Conservation (phyloP, 2,113 vertebrate genomes). For the Atherinomorus stipes region DNA sequence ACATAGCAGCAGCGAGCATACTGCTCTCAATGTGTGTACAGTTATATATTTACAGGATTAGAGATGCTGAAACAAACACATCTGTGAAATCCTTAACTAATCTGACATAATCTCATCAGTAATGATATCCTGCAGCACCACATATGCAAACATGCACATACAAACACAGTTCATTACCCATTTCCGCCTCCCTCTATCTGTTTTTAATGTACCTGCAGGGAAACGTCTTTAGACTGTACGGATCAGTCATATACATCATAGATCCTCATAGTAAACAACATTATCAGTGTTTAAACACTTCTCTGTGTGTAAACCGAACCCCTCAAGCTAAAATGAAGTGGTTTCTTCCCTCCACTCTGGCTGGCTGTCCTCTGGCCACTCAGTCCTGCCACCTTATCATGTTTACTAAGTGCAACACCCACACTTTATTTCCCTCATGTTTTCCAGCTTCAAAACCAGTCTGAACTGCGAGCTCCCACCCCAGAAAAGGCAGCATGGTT, state of each 20-base stretch:
- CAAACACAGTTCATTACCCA: background rate
- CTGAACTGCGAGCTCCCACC: slow-evolving; percentile 93
- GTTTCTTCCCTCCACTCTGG: slow-evolving; percentile 1
- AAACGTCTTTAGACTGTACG: slow-evolving; percentile 36
- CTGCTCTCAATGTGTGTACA: slow-evolving; percentile 5
- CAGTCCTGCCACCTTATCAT: slow-evolving; percentile 7
- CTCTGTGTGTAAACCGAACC: background rate
- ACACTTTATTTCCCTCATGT: background rate
- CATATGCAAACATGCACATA: slow-evolving; percentile 15
- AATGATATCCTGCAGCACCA: slow-evolving; percentile 69
- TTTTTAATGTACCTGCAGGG: slow-evolving; percentile 27
- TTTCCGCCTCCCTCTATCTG: slow-evolving; percentile 29
- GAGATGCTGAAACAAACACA: slow-evolving; percentile 67
- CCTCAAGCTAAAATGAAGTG: slow-evolving; percentile 9
- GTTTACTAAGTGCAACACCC: background rate
- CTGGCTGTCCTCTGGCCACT: slow-evolving; percentile 19
- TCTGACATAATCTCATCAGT: slow-evolving; percentile 80
- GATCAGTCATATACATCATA: slow-evolving; percentile 1
- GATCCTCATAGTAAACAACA: slow-evolving; percentile 10
- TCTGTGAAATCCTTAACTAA: slow-evolving; percentile 80
- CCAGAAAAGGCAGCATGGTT: slow-evolving; percentile 98
- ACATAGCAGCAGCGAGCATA: slow-evolving; percentile 2
- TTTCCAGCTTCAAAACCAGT: slow-evolving; percentile 96
- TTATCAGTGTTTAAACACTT: slow-evolving; percentile 37
- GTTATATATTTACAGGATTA: slow-evolving; percentile 76